phyloP scores from a whole-genome alignment of 2,888 invertebrate species.

The Pilophorus perplexus region DNA sequence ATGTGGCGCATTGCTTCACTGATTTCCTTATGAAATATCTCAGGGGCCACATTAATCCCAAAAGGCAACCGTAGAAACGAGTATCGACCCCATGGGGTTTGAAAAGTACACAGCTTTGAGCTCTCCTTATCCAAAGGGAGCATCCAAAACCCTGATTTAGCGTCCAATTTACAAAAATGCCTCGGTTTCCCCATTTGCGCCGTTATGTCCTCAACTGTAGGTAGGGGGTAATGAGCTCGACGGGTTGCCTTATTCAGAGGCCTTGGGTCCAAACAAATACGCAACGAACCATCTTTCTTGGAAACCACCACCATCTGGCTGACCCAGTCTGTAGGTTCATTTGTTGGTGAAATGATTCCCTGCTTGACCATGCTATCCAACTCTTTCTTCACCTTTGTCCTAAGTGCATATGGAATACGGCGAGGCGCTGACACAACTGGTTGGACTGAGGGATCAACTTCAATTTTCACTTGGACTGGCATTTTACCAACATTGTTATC shows the following conservation, averaged over 20 bases:
- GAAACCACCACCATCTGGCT: constrained; percentile 26
- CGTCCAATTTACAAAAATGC: constrained; percentile 39
- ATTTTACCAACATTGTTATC: background rate
- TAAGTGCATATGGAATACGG: constrained; percentile 22
- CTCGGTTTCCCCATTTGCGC: constrained; percentile 8
- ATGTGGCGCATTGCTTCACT: constrained; percentile 39
- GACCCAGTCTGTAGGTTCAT: constrained; percentile 36
- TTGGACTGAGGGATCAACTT: constrained; percentile 19
- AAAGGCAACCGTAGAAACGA: constrained; percentile 51
- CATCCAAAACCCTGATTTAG: constrained; percentile 33
- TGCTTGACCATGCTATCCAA: constrained; percentile 21
- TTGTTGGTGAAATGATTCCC: constrained; percentile 14
- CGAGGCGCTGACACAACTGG: constrained; percentile 29
- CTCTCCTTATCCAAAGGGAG: constrained; percentile 25
- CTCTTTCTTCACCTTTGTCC: constrained; percentile 18
- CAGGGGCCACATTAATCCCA: constrained; percentile 51
- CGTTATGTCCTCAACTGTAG: constrained; percentile 28
- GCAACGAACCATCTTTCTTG: constrained; percentile 7
- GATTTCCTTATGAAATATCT: constrained; percentile 26
- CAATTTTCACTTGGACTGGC: background rate
- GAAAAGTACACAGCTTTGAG: constrained; percentile 10
- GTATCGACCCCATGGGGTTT: too few species aligned
- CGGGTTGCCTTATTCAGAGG: constrained; percentile 12
- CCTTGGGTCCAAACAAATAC: constrained; percentile 39
- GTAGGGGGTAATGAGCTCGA: constrained; percentile 30